These are phyloP conservation scores for Eptesicus fuscus DNA, from an alignment of 2,113 vertebrate species.

Conservation along the genomic window DNA sequence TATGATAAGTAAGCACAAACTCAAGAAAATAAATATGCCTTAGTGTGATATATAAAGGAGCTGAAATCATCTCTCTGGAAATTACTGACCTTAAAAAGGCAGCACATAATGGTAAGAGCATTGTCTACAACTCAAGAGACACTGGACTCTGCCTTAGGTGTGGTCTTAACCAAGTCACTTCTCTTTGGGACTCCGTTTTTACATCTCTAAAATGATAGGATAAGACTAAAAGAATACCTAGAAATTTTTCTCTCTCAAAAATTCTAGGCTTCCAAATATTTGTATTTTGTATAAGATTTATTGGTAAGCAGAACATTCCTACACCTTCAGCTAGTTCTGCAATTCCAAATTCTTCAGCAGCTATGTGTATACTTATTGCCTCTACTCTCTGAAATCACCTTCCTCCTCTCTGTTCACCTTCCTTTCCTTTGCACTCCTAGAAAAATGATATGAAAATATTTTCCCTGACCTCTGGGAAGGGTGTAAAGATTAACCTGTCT, in stretches of 20 bases:
- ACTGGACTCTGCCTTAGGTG: not conserved
- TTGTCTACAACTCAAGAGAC: not conserved
- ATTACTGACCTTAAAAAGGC: not conserved
- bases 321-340: not conserved
- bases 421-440: not conserved
- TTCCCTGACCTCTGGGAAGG: not conserved
- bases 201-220: not conserved
- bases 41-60: not conserved
- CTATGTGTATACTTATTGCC: not conserved
- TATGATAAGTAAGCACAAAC: not conserved
- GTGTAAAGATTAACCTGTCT: not conserved
- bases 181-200: not conserved
- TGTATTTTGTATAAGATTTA: not conserved
- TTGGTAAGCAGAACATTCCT: not conserved
- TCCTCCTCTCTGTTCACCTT: not conserved
- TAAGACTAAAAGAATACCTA: not conserved
- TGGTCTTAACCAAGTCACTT: not conserved
- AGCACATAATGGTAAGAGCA: not conserved
- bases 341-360: not conserved
- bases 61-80: not conserved
- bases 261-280: not conserved
- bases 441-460: not conserved
- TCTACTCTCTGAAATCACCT: not conserved
- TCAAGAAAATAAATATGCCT: not conserved
- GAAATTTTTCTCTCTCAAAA: not conserved